Evolutionary conservation across 2,113 vertebrate species (phyloP).

Genomic region (Epinephelus moara): DNA sequence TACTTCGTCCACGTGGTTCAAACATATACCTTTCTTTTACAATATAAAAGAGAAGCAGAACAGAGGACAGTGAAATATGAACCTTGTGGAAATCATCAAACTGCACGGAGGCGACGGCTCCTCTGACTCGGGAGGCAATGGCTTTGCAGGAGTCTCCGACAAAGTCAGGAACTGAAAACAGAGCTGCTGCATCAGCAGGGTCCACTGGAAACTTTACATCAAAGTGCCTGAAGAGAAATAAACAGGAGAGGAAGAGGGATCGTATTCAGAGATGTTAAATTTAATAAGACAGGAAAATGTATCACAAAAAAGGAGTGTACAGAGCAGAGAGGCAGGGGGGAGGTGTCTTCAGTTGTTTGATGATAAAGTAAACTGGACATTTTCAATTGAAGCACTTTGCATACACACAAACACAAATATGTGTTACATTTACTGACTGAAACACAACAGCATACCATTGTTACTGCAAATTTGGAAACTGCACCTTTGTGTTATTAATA

Average conservation of each 20-base stretch:
- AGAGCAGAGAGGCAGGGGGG: not conserved
- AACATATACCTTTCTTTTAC: no score
- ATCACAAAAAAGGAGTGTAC: not conserved
- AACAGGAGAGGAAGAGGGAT: not conserved
- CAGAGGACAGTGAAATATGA: not conserved
- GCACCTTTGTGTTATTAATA: no score
- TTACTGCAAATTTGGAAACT: no score
- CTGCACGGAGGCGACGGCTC: conserved; percentile 91
- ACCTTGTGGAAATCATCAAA: conserved; percentile 96
- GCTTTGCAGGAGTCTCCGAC: conserved; percentile 92
- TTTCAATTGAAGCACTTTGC: no score
- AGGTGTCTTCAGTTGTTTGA: no score
- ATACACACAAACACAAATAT: no score
- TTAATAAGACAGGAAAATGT: not conserved
- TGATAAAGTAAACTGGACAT: no score
- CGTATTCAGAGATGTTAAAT: not conserved
- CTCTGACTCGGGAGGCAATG: conserved; percentile 90
- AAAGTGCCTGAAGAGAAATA: conserved; percentile 87
- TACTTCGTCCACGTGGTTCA: no score
- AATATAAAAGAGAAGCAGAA: no score
- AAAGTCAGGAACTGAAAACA: conserved; percentile 91
- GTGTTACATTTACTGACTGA: no score
- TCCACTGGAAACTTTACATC: conserved; percentile 74
- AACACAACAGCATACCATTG: no score
- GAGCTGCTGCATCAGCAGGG: conserved; percentile 60